phyloP scores from a whole-genome alignment of 1,140 invertebrate species.

The Bombyx mandarina region DNA sequence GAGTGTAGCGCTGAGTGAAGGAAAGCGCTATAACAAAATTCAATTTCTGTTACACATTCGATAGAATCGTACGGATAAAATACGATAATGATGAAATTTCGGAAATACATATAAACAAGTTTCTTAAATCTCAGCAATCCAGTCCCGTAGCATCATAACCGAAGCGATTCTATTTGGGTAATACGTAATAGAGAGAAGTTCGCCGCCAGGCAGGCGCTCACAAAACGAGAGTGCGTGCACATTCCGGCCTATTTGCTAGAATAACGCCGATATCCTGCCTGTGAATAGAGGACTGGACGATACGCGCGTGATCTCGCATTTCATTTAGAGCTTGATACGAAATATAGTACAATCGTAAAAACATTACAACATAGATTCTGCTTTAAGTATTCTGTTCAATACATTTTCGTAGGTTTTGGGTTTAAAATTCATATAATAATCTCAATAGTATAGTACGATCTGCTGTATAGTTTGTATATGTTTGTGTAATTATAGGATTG shows the following conservation, averaged over 20 bases:
- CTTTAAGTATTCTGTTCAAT: too few relatives aligned
- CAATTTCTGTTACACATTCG: background rate
- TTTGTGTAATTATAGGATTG: too few relatives aligned
- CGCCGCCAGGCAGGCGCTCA: constrained; percentile 36
- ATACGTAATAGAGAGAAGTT: constrained; percentile 39
- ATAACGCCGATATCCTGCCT: constrained; percentile 30
- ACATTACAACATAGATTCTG: background rate
- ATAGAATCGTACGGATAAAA: background rate
- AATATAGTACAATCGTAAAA: constrained; percentile 10
- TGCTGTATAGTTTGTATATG: too few relatives aligned
- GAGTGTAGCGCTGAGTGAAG: background rate
- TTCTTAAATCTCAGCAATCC: constrained; percentile 19
- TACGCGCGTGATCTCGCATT: constrained; percentile 38
- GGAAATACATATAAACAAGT: constrained; percentile 6
- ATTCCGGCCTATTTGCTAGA: constrained; percentile 33
- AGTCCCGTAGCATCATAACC: constrained; percentile 31
- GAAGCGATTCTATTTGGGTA: constrained; percentile 40
- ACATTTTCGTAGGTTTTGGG: too few relatives aligned
- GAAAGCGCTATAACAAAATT: background rate
- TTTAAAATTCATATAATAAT: too few relatives aligned
- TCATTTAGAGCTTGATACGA: constrained; percentile 25
- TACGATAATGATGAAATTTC: constrained; percentile 5
- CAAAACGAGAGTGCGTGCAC: constrained; percentile 26
- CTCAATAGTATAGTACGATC: too few relatives aligned
- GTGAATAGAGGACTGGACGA: constrained; percentile 23